phyloP scores from a whole-genome alignment of 2,888 invertebrate species.

The Anthrax anthrax region DNA sequence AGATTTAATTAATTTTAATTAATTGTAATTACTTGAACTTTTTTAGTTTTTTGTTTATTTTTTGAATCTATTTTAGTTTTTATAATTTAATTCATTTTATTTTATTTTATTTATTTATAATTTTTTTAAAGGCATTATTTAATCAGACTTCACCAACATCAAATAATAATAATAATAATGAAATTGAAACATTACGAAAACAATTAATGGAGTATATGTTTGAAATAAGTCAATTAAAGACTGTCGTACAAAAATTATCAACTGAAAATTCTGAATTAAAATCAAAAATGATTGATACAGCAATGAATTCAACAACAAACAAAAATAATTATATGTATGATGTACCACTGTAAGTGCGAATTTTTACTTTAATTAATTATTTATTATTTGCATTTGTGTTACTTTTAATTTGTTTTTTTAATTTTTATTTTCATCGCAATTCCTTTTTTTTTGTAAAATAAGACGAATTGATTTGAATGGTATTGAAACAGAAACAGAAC shows the following conservation, averaged over 20 bases:
- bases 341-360: slow-evolving; percentile 29
- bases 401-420: slow-evolving; percentile 30
- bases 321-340: slow-evolving; percentile 24
- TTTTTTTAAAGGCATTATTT: not conserved
- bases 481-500: slow-evolving; percentile 24
- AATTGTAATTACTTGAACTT: not conserved
- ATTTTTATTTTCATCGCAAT: slow-evolving; percentile 12
- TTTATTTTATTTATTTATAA: not conserved
- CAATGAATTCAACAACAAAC: slow-evolving; percentile 12
- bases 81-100: not conserved
- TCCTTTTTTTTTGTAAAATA: slow-evolving; percentile 8
- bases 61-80: not conserved
- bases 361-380: slow-evolving; percentile 9
- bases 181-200: slow-evolving; percentile 31
- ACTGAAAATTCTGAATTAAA: slow-evolving; percentile 68
- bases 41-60: not conserved
- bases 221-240: slow-evolving; percentile 32
- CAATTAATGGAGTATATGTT: slow-evolving; percentile 30
- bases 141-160: not conserved
- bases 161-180: slow-evolving; percentile 10
- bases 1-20: not conserved
- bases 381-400: slow-evolving; percentile 10
- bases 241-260: slow-evolving; percentile 59
- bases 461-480: slow-evolving; percentile 29
- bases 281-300: slow-evolving; percentile 33